Base-by-base conservation (phyloP, 2,888 invertebrate species). In the Pedicia rivosa region DNA sequence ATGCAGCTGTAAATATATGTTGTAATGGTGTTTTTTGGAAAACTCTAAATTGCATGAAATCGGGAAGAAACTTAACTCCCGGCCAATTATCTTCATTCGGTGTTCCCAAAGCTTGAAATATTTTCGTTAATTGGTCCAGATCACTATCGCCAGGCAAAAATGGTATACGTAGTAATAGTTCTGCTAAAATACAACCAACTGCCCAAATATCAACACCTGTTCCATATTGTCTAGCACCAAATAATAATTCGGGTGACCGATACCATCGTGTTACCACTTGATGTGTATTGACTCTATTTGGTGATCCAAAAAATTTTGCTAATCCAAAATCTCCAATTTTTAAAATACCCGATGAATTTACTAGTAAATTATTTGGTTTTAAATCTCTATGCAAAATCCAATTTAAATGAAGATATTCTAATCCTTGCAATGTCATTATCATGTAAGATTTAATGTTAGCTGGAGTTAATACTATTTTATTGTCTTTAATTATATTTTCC, bases 301-400 rank as follows among this genome's bases (percentile, higher is more conserved):
- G 98, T 1, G 97, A 95, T 2, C 97, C 98, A 65, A 80, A 99
- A 52, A 86, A 82, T 56, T 95, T 92, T 0, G 98, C 98, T 44
- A 99, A 67, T 55, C 98, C 98, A 69, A 99, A 99, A 74, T 99
- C 98, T 44, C 92, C 97, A 50, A 99, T 82, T 66, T 99, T 99
- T 5, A 99, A 63, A 15, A 94, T 70, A 5, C 98, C 98, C 47
- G 80, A 75, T 17, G 78, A 70, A 58, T 94, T 90, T 16, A 98
- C 84, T 17, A 99, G 67, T 52, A 99, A 74, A 67, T 99, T 99
- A 59, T 99, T 99, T 1, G 98, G 98, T 60, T 99, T 99, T 49
- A 99, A 68, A 72, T 99, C 98, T 56, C 97, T 74, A 56, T 98
- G 98, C 35, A 99, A 64, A 50, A 99, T 91, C 91, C 94, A 98